Evolutionary conservation across 2,888 invertebrate species (phyloP), one percentile per base, ranked within the genome.

Genomic region (Autographa gamma): DNA sequence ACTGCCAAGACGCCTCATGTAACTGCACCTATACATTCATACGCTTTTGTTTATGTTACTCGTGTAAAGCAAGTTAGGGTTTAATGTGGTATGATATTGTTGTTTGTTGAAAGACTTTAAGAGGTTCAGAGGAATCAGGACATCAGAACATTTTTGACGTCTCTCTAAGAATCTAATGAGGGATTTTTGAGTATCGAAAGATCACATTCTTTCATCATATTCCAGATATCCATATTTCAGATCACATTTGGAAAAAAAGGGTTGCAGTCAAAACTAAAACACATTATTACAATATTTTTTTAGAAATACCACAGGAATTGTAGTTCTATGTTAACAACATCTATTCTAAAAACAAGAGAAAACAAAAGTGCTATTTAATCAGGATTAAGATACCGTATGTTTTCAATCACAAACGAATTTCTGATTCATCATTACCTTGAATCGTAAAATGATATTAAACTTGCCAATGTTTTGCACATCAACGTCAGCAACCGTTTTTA

Each of bases 1-100:
- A 79, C 73, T 88, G 85, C 71, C 82, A 80, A 79, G 74, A 76
- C 79, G 77, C 71, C 74, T 81, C 84, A 83, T 83, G 80, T 74
- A 77, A 76, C 73, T 25, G 67, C 59, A 64, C 19, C 31, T 70
- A 18, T 19, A 66, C n/a, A 67, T 67, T 61, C 65, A 67, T 64
- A 69, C 38, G 63, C 54, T 69, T 61, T 63, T 63, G 69, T 79
- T 69, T 63, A 52, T 59, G 41, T 70, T 43, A 16, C 31, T 48
- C n/a, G 48, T 48, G n/a, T 48, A 48, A 2, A 7, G 48, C n/a
- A 48, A n/a, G 48, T 48, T n/a, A n/a, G 7, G n/a, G n/a, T 16
- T n/a, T 48, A 48, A n/a, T 16, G 6, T 7, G 4, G 0, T n/a
- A 48, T n/a, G n/a, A 48, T 6, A 16, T n/a, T n/a, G n/a, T 16